Conservation (phyloP, 2,797 vertebrate genomes). For the Vireo griseus region DNA sequence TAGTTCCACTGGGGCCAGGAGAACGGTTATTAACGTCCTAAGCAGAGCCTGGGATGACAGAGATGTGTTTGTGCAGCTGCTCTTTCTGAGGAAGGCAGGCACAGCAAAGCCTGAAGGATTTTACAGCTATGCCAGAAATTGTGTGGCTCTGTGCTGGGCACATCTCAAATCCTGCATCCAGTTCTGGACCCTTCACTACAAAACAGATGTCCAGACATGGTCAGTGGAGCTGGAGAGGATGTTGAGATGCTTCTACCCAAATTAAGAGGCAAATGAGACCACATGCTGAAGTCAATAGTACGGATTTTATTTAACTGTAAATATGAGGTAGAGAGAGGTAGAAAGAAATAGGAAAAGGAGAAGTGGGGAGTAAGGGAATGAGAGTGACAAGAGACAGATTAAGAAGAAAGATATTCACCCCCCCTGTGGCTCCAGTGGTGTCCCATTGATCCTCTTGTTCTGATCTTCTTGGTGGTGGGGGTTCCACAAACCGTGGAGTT, state of each 20-base stretch:
- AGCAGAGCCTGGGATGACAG: background rate
- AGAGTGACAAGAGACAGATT: background rate
- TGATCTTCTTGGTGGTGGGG: background rate
- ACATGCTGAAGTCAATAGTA: background rate
- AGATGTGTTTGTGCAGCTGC: background rate
- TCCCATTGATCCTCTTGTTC: background rate
- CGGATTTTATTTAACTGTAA: background rate
- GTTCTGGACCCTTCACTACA: background rate
- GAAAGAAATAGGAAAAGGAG: background rate
- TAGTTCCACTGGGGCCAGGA: background rate
- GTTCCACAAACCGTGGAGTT: background rate
- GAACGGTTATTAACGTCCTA: background rate
- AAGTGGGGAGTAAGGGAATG: background rate
- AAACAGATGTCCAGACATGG: background rate
- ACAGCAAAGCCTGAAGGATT: background rate
- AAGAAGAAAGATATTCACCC: no score
- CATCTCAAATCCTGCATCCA: background rate
- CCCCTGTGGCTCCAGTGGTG: background rate
- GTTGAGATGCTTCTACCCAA: background rate
- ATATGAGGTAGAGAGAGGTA: background rate
- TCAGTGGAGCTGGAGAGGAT: background rate
- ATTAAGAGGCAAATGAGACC: background rate
- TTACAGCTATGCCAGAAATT: background rate
- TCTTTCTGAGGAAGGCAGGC: background rate
- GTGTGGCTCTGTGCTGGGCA: background rate